Evolutionary conservation across 2,888 invertebrate genomes (phyloP).

Genomic region (Trichopoda pennipes): DNA sequence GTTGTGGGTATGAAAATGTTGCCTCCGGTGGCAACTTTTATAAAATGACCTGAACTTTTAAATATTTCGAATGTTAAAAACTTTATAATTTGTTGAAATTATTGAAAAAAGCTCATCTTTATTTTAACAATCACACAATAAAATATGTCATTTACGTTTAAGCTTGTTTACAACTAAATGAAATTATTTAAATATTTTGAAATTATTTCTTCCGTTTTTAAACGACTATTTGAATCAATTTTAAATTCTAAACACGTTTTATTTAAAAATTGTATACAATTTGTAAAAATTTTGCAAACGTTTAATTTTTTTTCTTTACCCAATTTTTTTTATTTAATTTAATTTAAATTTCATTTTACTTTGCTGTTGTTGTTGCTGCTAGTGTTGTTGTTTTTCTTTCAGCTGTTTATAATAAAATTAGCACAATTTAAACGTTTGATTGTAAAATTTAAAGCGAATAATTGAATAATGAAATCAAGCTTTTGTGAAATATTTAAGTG

Average conservation of each 20-base stretch:
- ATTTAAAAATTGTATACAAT: constrained; percentile 45
- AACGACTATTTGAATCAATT: constrained; percentile 25
- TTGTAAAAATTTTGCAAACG: constrained; percentile 36
- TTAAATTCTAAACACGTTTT: constrained; percentile 57
- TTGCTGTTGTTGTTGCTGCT: too few relatives aligned
- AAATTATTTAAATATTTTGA: background rate
- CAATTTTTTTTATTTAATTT: constrained; percentile 4
- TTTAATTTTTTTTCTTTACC: constrained; percentile 7
- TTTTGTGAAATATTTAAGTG: constrained; percentile 38
- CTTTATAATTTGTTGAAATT: too few relatives aligned
- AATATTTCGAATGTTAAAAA: too few relatives aligned
- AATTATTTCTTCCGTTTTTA: constrained; percentile 52
- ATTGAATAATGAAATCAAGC: constrained; percentile 44
- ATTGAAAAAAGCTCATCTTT: background rate
- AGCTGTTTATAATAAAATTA: constrained; percentile 56
- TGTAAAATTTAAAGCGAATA: constrained; percentile 7
- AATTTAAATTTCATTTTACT: constrained; percentile 12
- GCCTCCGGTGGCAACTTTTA: too few relatives aligned
- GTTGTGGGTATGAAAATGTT: too few relatives aligned
- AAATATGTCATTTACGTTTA: constrained; percentile 44
- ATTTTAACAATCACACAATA: background rate
- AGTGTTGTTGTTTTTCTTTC: constrained; percentile 12
- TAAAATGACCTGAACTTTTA: too few relatives aligned
- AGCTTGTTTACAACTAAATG: constrained; percentile 9
- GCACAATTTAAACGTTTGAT: constrained; percentile 47